Evolutionary conservation across 1,140 invertebrate species (phyloP), one percentile per base, ranked within the genome.

Genomic region (Drosophila ironensis): DNA sequence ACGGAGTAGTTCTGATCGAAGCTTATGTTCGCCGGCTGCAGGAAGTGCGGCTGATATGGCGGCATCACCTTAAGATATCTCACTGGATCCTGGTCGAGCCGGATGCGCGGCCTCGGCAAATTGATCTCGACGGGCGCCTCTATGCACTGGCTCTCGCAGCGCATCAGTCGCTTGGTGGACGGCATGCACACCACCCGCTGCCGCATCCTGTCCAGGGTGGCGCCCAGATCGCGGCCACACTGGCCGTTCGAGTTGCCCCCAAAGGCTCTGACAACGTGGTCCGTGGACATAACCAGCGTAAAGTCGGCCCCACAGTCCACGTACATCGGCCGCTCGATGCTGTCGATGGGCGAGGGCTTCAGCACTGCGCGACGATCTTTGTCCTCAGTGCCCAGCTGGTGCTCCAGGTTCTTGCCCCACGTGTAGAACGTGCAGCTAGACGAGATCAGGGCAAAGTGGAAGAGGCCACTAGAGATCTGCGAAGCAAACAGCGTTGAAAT

Each of bases 391-490:
- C 94, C 94, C 14, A 95, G 87, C 80, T 95, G 94, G 42, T 93
- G 93, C 82, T 94, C 94, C 25, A 93, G 75, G 86, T 94, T 94
- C 40, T 92, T 90, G 12, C 94, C 94, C 93, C 94, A 95, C 1
- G 92, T 91, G 71, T 93, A 94, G 0, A 94, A 73, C 25, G 91
- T 90, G 33, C 93, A 93, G 53, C 92, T 91, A 6, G 90, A 90
- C 19, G 93, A 94, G 25, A 94, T 81, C 35, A 94, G 61, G 9
- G 92, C 90, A 67, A 91, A 92, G 81, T 95, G 94, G 64, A 93
- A 92, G 64, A 92, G 92, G 20, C 94, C 94, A 90, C 92, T 93
- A 19, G 91, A 90, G 25, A 94, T 90, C 91, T 93, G 11, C 27
- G 46, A 67, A 20, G 16, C 1, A 20, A 0, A 44, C 3, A 0